These are phyloP conservation scores for Zaprionus lachaisei DNA, from an alignment of 1,140 invertebrate genomes.

Conservation along the genomic window DNA sequence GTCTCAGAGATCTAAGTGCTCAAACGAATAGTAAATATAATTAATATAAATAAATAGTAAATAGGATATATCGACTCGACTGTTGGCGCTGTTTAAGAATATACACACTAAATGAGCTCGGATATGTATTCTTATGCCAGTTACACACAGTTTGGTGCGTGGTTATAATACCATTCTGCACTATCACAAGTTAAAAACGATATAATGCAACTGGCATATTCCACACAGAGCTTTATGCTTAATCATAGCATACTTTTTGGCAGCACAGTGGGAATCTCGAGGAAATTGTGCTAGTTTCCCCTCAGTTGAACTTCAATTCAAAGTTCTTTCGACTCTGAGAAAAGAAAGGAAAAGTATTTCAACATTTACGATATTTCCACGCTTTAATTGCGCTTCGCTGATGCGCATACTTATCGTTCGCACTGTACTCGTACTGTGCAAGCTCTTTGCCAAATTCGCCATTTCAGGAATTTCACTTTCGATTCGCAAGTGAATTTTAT, in stretches of 20 bases:
- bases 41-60: too few relatives aligned
- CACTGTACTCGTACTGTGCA: constrained; percentile 9
- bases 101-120: too few relatives aligned
- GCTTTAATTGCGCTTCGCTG: constrained; percentile 23
- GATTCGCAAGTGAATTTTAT: constrained; percentile 24
- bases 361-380: not conserved
- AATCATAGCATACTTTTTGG: not conserved
- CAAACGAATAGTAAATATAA: too few relatives aligned
- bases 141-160: too few relatives aligned
- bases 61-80: too few relatives aligned
- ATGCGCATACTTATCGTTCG: constrained; percentile 10
- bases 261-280: not conserved
- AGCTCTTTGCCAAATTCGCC: constrained; percentile 20
- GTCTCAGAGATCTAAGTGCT: too few relatives aligned
- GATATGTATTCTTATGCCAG: too few relatives aligned
- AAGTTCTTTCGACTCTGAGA: not conserved
- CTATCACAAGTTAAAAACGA: not conserved
- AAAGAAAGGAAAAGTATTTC: not conserved
- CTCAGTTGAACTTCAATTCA: not conserved
- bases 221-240: not conserved
- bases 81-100: too few relatives aligned
- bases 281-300: not conserved
- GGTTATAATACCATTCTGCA: not conserved
- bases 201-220: not conserved
- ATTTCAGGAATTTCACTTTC: constrained; percentile 3